These are phyloP conservation scores for Monarcha castaneiventris DNA, from an alignment of 2,113 vertebrate genomes.

Conservation along the genomic window DNA sequence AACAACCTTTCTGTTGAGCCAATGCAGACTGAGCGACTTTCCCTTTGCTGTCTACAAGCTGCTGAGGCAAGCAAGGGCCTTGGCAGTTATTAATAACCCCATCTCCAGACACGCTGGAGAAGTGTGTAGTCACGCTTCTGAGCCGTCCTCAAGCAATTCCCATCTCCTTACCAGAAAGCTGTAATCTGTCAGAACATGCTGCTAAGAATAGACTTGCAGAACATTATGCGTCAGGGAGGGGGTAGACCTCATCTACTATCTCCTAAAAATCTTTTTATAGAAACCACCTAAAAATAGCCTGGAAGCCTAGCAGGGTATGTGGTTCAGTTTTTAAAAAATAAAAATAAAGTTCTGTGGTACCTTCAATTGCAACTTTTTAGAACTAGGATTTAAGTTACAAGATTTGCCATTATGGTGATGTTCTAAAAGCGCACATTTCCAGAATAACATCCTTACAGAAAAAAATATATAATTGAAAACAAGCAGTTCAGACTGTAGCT, in stretches of 20 bases:
- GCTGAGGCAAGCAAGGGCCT: neutral
- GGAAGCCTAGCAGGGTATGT: neutral
- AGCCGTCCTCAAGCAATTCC: slow-evolving; percentile 24
- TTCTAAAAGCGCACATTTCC: neutral
- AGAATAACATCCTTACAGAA: neutral
- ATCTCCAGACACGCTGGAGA: slow-evolving; percentile 18
- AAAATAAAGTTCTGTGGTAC: neutral
- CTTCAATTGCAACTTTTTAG: neutral
- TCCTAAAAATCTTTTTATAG: slow-evolving; percentile 28
- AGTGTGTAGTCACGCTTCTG: neutral
- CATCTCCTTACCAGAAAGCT: slow-evolving; percentile 2
- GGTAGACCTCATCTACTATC: neutral
- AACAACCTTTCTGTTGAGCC: neutral
- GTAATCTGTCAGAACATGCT: slow-evolving; percentile 1
- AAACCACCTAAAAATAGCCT: slow-evolving; percentile 13
- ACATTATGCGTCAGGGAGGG: neutral
- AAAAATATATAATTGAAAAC: neutral
- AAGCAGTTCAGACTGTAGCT: neutral
- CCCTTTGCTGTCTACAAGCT: neutral
- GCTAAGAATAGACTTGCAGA: slow-evolving; percentile 43
- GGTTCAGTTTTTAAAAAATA: neutral
- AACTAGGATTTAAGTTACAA: neutral
- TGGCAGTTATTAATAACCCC: slow-evolving; percentile 46
- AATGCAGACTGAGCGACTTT: neutral
- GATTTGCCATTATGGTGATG: neutral